Evolutionary conservation across 1,140 invertebrate genomes (phyloP), one percentile per base, ranked within the genome.

Genomic region (Micrasema longulum): DNA sequence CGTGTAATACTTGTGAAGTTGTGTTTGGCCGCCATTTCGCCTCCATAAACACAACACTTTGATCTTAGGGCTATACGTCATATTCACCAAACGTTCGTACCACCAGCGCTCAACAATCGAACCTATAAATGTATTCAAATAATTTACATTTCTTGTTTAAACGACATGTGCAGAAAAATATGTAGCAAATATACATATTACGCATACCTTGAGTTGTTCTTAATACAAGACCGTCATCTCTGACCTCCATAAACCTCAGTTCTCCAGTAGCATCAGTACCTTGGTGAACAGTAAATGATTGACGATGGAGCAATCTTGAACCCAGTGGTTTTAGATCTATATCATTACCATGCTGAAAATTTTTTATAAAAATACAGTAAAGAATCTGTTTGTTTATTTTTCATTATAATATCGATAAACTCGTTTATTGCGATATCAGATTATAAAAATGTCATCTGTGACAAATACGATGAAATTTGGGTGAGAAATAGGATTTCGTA

Each of bases 61-160:
- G 77, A 95, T 99, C 85, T 99, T 99, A 0, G 98, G 98, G 77
- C 97, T 97, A 82, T 97, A 99, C 0, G 97, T 99, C 96, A 99
- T 99, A 80, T 99, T 99, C 10, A 99, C 97, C 20, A 99, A 87
- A 62, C 97, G 88, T 81, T 99, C 98, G 85, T 97, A 99, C 97
- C 97, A 99, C 97, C 97, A 99, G 82, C 94, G 88, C 81, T 99
- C 97, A 53, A 98, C 92, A 77, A 99, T 99, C 5, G 96, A 92
- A 36, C 89, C 89, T 81, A 50, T 22, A 52, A n/a, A n/a, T n/a
- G n/a, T n/a, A n/a, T n/a, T n/a, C n/a, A n/a, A n/a, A n/a, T n/a
- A n/a, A n/a, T n/a, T n/a, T n/a, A n/a, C n/a, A n/a, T n/a, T n/a
- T n/a, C n/a, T n/a, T n/a, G n/a, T n/a, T n/a, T n/a, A n/a, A n/a